Evolutionary conservation across 2,797 vertebrate genomes (phyloP), one percentile per base, ranked within the genome.

Genomic region (Oryzias sinensis): DNA sequence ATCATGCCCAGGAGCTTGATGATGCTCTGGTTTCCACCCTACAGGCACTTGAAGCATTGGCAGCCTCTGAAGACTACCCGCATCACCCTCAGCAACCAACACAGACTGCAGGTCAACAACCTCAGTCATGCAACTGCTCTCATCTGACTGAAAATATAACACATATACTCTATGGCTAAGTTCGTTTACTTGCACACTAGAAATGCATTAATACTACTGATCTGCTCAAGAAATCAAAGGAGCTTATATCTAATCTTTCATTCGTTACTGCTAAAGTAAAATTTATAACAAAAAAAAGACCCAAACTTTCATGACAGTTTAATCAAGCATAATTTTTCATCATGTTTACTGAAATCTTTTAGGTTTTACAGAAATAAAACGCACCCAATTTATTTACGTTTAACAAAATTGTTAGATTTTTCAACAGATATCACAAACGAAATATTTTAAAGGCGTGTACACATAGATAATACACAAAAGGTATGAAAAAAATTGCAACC

Each of bases 11-110:
- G 83, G 97, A 99, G 87, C 92, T 99, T 75, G 97, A 99, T 4
- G 97, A 99, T 76, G 97, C 97, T 64, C 87, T 99, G 74, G 97
- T 99, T 76, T 99, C 97, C 68, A 99, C 97, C 60, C 93, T 99
- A 68, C 97, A 99, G 83, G 97, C 97, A 0, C 89, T 99, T 73
- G 97, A 99, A 88, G 97, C 97, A 63, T 89, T 99, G 85, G 97
- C 97, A 83, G 97, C 96, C 72, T 97, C 97, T 50, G 97, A 99
- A 83, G 97, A 99, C 70, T 97, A 94, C 80, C 92, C 94, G 0
- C 96, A 95, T 72, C 94, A 95, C 64, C 94, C 94, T 44, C 94
- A 96, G 72, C 93, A 92, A 69, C 92, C 96, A 64, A 94, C 95
- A 87, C 96, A 97, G 91, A 95, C 96, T 89, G 91, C 97, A 98